Conservation (phyloP, 2,797 vertebrate genomes). For the Melanotaenia nigrans region DNA sequence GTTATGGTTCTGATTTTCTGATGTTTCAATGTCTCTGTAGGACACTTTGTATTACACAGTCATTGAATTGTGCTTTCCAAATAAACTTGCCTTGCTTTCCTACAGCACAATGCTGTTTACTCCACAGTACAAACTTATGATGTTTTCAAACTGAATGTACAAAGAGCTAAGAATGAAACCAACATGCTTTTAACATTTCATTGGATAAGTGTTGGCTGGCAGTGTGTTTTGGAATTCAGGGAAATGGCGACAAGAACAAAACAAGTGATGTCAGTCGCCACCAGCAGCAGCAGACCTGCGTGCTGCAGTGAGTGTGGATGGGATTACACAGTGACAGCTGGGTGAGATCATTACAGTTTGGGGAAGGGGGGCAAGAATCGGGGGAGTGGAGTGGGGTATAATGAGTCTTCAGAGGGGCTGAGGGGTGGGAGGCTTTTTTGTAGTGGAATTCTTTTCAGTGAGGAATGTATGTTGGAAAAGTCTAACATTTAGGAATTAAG, state of each 20-base stretch:
- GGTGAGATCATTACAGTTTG: slow-evolving; percentile 70
- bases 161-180: neutral
- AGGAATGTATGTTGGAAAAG: slow-evolving; percentile 28
- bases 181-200: neutral
- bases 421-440: slow-evolving; percentile 19
- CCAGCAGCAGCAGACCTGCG: slow-evolving; percentile 32
- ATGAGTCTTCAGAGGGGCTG: slow-evolving; percentile 38
- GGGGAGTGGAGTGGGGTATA: slow-evolving; percentile 45
- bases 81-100: neutral
- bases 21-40: too few relatives aligned
- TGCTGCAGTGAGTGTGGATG: slow-evolving; percentile 57
- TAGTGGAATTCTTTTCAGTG: slow-evolving; percentile 54
- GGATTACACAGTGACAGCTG: slow-evolving; percentile 79
- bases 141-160: neutral
- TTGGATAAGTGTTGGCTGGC: slow-evolving; percentile 19
- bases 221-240: slow-evolving; percentile 49
- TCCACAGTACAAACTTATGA: neutral
- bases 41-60: too few relatives aligned
- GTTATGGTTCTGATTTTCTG: too few relatives aligned
- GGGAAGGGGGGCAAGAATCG: slow-evolving; percentile 33
- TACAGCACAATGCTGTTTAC: neutral
- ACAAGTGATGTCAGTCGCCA: slow-evolving; percentile 67
- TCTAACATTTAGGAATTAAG: neutral
- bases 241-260: slow-evolving; percentile 62
- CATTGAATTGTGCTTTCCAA: too few relatives aligned